These are phyloP conservation scores for Nesogale talazaci DNA, from an alignment of 2,113 vertebrate species.

Conservation along the genomic window DNA sequence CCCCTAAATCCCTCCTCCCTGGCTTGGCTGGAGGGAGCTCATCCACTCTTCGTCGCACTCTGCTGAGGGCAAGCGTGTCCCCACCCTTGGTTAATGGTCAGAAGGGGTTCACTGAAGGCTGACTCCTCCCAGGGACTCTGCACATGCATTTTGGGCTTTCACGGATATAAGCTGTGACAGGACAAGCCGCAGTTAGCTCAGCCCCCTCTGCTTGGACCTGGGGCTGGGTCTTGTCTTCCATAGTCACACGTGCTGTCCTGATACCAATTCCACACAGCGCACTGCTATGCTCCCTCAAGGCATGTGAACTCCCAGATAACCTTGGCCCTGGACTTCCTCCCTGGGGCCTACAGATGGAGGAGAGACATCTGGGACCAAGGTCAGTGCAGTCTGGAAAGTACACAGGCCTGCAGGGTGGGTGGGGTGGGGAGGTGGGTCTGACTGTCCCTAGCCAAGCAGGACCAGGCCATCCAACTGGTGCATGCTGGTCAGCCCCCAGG, in stretches of 20 bases:
- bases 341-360: background rate
- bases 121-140: too few species aligned
- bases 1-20: too few species aligned
- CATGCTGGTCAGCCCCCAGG: background rate
- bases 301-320: background rate
- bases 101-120: too few species aligned
- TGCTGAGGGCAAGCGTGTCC: too few species aligned
- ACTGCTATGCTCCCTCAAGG: background rate
- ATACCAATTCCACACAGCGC: background rate
- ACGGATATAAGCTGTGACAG: too few species aligned
- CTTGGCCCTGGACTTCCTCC: background rate
- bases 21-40: too few species aligned
- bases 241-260: background rate
- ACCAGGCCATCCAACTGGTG: background rate
- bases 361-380: fast-evolving
- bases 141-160: too few species aligned
- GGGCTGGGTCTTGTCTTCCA: background rate
- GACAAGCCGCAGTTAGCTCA: too few species aligned
- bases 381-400: constrained; percentile 9
- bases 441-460: background rate
- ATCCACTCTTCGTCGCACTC: too few species aligned
- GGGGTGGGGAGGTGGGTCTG: fast-evolving
- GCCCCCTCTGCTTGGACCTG: background rate
- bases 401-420: background rate
- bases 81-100: too few species aligned